phyloP scores from a whole-genome alignment of 2,888 invertebrate species.

The Eupithecia subfuscata region DNA sequence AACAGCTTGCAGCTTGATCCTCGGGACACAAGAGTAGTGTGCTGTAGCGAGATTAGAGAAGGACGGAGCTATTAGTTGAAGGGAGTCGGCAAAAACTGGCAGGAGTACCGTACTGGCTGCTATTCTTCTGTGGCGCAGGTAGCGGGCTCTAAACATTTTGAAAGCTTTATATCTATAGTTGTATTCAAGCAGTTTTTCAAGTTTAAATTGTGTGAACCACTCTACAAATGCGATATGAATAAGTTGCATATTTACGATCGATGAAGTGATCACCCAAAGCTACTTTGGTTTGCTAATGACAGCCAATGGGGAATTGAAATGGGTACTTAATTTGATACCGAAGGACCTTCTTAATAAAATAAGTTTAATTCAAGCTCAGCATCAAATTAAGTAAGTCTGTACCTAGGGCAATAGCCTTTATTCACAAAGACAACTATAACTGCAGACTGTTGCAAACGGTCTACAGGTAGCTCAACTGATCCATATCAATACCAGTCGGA shows the following conservation, averaged over 20 bases:
- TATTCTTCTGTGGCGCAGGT: slow-evolving; percentile 22
- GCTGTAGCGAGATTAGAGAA: slow-evolving; percentile 44
- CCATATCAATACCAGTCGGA: too few relatives aligned
- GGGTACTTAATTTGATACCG: too few relatives aligned
- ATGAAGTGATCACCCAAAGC: neutral
- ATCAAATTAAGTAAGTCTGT: too few relatives aligned
- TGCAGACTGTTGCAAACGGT: too few relatives aligned
- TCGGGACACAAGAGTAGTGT: neutral
- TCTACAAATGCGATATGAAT: neutral
- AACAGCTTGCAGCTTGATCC: neutral
- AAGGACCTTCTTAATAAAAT: too few relatives aligned
- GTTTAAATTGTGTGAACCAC: neutral
- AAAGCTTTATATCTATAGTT: neutral
- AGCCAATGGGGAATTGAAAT: neutral
- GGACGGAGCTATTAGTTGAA: slow-evolving; percentile 45
- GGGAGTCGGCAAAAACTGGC: slow-evolving; percentile 61
- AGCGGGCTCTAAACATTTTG: slow-evolving; percentile 2
- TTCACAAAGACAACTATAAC: too few relatives aligned
- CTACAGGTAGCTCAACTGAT: too few relatives aligned
- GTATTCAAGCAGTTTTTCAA: slow-evolving; percentile 7
- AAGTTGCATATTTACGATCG: neutral
- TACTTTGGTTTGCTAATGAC: neutral
- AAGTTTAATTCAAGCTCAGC: too few relatives aligned
- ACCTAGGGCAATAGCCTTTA: too few relatives aligned
- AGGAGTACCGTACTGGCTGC: slow-evolving; percentile 40